Conservation (phyloP, 2,888 invertebrate species). For the Romanomermis culicivorax region DNA sequence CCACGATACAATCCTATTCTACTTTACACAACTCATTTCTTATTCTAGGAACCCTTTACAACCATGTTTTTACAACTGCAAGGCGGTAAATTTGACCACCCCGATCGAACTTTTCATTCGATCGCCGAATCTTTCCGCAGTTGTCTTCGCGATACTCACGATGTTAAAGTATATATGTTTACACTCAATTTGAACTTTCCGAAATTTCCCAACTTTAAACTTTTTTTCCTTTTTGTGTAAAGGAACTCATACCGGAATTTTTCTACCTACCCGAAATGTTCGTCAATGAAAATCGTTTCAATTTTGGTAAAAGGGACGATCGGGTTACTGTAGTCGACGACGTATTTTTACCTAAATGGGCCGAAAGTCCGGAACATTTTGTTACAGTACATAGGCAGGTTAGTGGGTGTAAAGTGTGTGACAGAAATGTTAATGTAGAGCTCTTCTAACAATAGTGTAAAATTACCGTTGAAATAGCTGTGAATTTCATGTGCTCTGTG, state of each 20-base stretch:
- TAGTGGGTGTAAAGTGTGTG: slow-evolving; percentile 12
- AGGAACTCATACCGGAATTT: slow-evolving; percentile 93
- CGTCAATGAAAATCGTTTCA: slow-evolving; percentile 60
- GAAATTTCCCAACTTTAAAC: neutral
- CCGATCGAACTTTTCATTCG: slow-evolving; percentile 83
- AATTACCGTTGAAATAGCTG: neutral
- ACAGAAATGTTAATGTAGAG: neutral
- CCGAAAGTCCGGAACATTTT: slow-evolving; percentile 80
- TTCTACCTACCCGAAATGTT: slow-evolving; percentile 99
- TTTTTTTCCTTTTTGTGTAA: slow-evolving; percentile 14
- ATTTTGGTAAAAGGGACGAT: slow-evolving; percentile 69
- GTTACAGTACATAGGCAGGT: slow-evolving; percentile 88
- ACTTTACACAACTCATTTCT: no score
- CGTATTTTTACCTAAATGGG: slow-evolving; percentile 87
- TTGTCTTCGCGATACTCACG: slow-evolving; percentile 92
- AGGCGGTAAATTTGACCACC: slow-evolving; percentile 96
- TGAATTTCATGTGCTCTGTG: neutral
- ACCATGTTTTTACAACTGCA: slow-evolving; percentile 93
- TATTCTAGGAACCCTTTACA: slow-evolving; percentile 79
- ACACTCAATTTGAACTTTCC: neutral
- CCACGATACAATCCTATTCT: no score
- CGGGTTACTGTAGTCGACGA: slow-evolving; percentile 52
- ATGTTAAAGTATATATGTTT: slow-evolving; percentile 55
- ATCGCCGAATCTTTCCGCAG: slow-evolving; percentile 91
- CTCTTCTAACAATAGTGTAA: neutral